A percentile compares a stretch with the other conserved stretches of the same genome.
Evolutionary conservation across 2,888 invertebrate genomes (phyloP).

Genomic region (Tryphoninae sp.): DNA sequence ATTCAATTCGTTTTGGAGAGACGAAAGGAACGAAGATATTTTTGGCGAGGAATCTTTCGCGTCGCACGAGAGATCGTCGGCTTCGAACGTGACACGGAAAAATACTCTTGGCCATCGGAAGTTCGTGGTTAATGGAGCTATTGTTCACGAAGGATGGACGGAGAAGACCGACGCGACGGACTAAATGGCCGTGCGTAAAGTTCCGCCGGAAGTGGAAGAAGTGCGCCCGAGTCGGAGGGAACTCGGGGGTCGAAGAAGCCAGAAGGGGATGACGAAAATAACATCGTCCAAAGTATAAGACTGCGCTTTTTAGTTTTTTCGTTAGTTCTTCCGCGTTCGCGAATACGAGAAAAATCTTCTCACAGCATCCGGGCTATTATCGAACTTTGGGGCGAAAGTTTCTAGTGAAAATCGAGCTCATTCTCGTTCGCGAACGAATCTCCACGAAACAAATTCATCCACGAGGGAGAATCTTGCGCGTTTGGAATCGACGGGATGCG

Average conservation of each 20-base stretch:
- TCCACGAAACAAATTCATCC: slow-evolving; percentile 20
- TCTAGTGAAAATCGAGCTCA: slow-evolving; percentile 14
- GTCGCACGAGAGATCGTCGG: background rate
- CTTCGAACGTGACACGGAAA: slow-evolving; percentile 51
- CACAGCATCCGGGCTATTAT: background rate
- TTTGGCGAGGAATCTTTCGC: background rate
- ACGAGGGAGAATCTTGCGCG: slow-evolving; percentile 4
- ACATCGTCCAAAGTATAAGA: slow-evolving; percentile 3
- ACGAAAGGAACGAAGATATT: slow-evolving; percentile 9
- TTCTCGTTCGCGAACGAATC: slow-evolving; percentile 17
- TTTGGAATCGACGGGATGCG: background rate
- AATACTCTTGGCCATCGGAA: slow-evolving; percentile 62
- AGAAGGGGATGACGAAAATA: slow-evolving; percentile 25
- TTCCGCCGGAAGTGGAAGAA: slow-evolving; percentile 63
- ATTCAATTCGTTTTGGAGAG: background rate
- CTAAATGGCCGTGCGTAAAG: slow-evolving; percentile 70
- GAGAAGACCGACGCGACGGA: slow-evolving; percentile 62
- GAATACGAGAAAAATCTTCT: background rate
- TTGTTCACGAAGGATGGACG: slow-evolving; percentile 69
- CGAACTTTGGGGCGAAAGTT: slow-evolving; percentile 29
- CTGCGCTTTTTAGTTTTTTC: slow-evolving; percentile 3
- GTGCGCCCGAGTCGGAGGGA: slow-evolving; percentile 19
- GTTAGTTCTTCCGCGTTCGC: background rate
- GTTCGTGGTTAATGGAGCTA: slow-evolving; percentile 72
- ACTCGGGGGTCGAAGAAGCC: slow-evolving; percentile 12